A percentile compares a stretch with the other conserved stretches of the same genome.
phyloP scores from a whole-genome alignment of 2,888 invertebrate species.

The Acleris emargana region DNA sequence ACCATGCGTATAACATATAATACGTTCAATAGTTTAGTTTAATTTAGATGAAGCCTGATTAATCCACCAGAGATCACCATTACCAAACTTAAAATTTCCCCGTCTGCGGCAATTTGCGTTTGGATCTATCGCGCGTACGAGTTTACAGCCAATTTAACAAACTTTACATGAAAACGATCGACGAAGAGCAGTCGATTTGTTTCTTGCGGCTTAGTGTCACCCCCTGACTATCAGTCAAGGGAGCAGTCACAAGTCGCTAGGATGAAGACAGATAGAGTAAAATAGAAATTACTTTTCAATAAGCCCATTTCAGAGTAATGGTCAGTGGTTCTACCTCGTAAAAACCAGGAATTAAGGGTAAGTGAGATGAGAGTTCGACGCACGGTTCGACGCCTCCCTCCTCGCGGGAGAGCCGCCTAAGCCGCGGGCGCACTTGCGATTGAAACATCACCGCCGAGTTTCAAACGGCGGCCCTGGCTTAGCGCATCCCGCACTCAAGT shows the following conservation, averaged over 20 bases:
- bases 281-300: not conserved
- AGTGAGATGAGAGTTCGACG: slow-evolving; percentile 73
- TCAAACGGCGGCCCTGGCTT: slow-evolving; percentile 73
- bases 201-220: slow-evolving; percentile 6
- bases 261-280: not conserved
- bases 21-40: no score
- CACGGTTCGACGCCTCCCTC: slow-evolving; percentile 66
- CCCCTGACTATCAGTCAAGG: slow-evolving; percentile 1
- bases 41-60: slow-evolving; percentile 41
- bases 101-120: slow-evolving; percentile 55
- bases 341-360: slow-evolving; percentile 50
- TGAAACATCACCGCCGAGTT: slow-evolving; percentile 73
- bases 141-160: slow-evolving; percentile 60
- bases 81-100: slow-evolving; percentile 50
- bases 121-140: slow-evolving; percentile 53
- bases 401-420: slow-evolving; percentile 65
- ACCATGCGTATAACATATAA: no score
- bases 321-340: no score
- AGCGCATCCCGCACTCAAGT: slow-evolving; percentile 72
- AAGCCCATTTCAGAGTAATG: no score
- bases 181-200: slow-evolving; percentile 31
- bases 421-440: slow-evolving; percentile 70
- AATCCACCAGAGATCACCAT: slow-evolving; percentile 57
- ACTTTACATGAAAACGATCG: slow-evolving; percentile 50
- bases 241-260: not conserved